Evolutionary conservation across 2,888 invertebrate species (phyloP).

Genomic region (Stenurella melanura): DNA sequence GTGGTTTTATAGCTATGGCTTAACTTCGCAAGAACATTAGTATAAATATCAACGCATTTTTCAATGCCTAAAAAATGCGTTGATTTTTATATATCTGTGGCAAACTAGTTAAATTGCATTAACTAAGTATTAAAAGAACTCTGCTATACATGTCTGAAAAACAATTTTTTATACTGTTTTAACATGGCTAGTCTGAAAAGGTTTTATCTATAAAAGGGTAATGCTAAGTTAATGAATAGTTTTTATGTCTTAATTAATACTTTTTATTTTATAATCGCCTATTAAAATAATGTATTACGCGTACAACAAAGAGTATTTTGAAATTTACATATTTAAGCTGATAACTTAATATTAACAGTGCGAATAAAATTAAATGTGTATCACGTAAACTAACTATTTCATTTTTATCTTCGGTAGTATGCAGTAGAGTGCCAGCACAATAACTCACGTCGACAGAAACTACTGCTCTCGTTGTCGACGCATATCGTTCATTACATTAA

Average conservation of each 20-base stretch:
- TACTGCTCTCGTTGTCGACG: conserved; percentile 51
- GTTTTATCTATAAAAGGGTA: neutral
- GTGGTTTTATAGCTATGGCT: no score
- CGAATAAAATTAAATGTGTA: neutral
- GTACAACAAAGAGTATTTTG: neutral
- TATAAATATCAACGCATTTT: no score
- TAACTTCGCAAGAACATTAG: no score
- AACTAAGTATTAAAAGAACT: no score
- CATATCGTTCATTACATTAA: conserved; percentile 64
- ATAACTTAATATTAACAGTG: neutral
- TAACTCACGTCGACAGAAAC: conserved; percentile 55
- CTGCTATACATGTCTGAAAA: neutral
- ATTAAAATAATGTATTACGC: neutral
- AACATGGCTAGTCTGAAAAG: neutral
- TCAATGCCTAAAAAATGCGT: no score
- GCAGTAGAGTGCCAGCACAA: conserved; percentile 43
- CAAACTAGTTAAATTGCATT: no score
- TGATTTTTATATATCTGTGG: no score
- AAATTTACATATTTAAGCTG: neutral
- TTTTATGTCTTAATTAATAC: neutral
- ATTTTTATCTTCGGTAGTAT: conserved; percentile 47
- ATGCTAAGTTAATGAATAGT: neutral
- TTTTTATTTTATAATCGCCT: neutral
- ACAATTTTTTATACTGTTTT: neutral
- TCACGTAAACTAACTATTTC: conserved; percentile 51